phyloP scores from a whole-genome alignment of 2,888 invertebrate species.

The Dione juno region DNA sequence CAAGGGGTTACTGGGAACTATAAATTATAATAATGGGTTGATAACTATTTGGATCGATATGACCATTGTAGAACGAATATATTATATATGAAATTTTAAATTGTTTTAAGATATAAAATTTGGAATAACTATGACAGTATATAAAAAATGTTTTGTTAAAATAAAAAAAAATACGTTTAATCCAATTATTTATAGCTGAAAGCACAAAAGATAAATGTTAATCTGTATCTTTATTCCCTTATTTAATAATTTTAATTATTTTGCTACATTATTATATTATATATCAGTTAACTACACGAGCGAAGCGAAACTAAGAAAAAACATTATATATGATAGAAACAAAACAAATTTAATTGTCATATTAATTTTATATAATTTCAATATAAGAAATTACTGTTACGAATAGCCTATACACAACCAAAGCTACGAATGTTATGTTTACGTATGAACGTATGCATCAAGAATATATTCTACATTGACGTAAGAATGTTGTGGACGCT shows the following conservation, averaged over 20 bases:
- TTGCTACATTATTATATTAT: neutral
- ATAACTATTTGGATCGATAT: conserved; percentile 45
- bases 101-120: no score
- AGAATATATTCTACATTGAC: conserved; percentile 47
- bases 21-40: conserved; percentile 52
- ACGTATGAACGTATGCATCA: conserved; percentile 33
- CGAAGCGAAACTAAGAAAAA: neutral
- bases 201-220: conserved; percentile 3
- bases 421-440: conserved; percentile 19
- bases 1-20: conserved; percentile 50
- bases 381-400: neutral
- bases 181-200: neutral
- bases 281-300: neutral
- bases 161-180: no score
- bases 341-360: no score
- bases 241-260: neutral
- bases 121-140: neutral
- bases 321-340: no score
- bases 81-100: neutral
- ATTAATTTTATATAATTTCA: no score
- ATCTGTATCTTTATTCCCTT: conserved; percentile 4
- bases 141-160: no score
- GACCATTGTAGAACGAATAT: conserved; percentile 28
- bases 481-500: conserved; percentile 59
- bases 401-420: neutral